Conservation (phyloP, 2,797 vertebrate genomes). For the Mus caroli region DNA sequence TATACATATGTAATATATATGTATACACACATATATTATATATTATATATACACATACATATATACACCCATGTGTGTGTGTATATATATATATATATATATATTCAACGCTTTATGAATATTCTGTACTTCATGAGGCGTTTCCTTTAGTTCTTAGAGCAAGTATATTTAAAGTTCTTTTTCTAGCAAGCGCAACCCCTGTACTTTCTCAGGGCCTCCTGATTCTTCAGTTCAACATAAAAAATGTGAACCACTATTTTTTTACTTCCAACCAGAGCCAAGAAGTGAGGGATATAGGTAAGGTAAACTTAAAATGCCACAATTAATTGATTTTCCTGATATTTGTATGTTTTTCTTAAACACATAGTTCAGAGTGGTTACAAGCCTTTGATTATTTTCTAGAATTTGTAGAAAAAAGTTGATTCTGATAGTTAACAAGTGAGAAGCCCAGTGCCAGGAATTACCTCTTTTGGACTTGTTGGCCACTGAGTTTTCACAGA, state of each 20-base stretch:
- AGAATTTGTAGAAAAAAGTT: constrained; percentile 29
- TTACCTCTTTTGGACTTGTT: neutral
- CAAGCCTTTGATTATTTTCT: constrained; percentile 16
- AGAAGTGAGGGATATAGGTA: neutral
- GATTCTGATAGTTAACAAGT: neutral
- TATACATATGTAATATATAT: neutral
- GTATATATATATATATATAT: no score
- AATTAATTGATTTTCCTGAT: neutral
- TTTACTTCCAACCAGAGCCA: neutral
- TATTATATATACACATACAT: neutral
- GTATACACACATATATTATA: no score
- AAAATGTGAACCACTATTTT: neutral
- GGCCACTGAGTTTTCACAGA: neutral
- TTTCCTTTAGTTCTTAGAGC: neutral
- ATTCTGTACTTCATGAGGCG: neutral
- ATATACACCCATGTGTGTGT: no score
- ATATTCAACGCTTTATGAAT: neutral
- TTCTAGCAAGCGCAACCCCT: neutral
- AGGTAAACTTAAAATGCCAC: neutral
- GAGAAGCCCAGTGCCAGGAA: neutral
- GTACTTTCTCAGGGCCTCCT: neutral
- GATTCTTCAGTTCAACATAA: neutral
- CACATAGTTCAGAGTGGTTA: neutral
- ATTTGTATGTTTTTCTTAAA: neutral
- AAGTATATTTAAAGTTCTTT: neutral